Percentiles rank a stretch among this genome's conserved stretches.
Evolutionary conservation across 1,140 invertebrate genomes (phyloP).

Genomic region (Drosophila sp.): DNA sequence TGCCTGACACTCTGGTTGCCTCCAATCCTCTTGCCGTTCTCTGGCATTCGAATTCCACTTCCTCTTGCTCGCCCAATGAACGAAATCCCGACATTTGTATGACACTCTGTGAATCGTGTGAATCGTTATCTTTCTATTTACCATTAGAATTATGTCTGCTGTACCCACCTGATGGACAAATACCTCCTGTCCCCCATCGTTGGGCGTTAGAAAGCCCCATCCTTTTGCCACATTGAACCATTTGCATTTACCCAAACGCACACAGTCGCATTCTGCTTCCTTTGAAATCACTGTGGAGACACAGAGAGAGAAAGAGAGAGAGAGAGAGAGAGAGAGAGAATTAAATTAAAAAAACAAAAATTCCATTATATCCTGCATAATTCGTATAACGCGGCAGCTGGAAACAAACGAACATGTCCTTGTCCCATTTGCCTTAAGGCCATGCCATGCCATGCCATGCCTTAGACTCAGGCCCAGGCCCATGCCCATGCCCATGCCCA

Average conservation of each 20-base stretch:
- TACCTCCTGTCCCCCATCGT: conserved; percentile 93
- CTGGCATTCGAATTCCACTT: conserved; percentile 93
- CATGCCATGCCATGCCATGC: not conserved
- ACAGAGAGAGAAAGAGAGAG: not conserved
- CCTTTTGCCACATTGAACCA: conserved; percentile 97
- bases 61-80: conserved; percentile 93
- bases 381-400: conserved; percentile 71
- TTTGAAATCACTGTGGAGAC: conserved; percentile 35
- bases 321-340: not conserved
- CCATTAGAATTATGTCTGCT: not conserved
- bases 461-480: too few species aligned
- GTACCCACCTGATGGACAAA: conserved; percentile 94
- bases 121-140: too few species aligned
- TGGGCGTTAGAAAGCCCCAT: conserved; percentile 95
- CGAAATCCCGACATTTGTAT: conserved; percentile 94
- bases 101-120: conserved; percentile 87
- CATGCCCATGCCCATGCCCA: too few species aligned
- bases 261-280: conserved; percentile 81
- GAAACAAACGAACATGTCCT: conserved; percentile 54
- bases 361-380: conserved; percentile 67
- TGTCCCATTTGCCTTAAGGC: conserved; percentile 69
- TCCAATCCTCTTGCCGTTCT: conserved; percentile 92
- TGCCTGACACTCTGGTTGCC: conserved; percentile 91
- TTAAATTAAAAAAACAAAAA: conserved; percentile 23
- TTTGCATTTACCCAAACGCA: conserved; percentile 91